Evolutionary conservation across 2,113 vertebrate genomes (phyloP).

Genomic region (Dromas ardeola): DNA sequence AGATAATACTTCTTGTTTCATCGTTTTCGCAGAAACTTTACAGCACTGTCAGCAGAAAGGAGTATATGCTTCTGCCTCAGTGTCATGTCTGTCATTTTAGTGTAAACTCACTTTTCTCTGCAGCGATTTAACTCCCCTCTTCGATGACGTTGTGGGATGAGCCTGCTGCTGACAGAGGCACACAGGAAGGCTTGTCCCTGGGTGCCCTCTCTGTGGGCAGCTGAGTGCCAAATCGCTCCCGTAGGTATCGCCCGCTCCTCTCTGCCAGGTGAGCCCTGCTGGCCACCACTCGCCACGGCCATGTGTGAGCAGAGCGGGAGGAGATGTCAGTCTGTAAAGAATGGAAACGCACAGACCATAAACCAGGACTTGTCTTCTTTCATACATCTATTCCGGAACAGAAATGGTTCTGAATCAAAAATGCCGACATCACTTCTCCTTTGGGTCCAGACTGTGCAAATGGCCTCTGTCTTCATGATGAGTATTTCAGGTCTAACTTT

Average conservation of each 20-base stretch:
- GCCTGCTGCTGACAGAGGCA: background rate
- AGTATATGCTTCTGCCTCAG: background rate
- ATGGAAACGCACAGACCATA: background rate
- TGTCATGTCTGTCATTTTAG: background rate
- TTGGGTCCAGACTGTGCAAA: background rate
- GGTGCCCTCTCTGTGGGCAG: background rate
- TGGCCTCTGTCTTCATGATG: background rate
- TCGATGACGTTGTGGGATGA: background rate
- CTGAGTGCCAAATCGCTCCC: background rate
- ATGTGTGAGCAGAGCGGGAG: accelerated
- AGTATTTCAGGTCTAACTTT: background rate
- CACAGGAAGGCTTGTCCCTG: background rate
- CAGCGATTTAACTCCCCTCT: background rate
- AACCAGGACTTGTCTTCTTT: background rate
- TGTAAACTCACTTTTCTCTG: background rate
- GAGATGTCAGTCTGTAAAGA: background rate
- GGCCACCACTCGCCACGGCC: accelerated
- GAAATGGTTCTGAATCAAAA: background rate
- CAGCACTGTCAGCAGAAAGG: background rate
- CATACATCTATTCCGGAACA: background rate
- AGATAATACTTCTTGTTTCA: background rate
- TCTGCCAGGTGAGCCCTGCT: background rate
- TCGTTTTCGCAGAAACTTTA: background rate
- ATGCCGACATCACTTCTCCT: accelerated
- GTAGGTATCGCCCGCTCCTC: accelerated